Evolutionary conservation across 2,888 invertebrate genomes (phyloP).

Genomic region (Trisateles emortualis): DNA sequence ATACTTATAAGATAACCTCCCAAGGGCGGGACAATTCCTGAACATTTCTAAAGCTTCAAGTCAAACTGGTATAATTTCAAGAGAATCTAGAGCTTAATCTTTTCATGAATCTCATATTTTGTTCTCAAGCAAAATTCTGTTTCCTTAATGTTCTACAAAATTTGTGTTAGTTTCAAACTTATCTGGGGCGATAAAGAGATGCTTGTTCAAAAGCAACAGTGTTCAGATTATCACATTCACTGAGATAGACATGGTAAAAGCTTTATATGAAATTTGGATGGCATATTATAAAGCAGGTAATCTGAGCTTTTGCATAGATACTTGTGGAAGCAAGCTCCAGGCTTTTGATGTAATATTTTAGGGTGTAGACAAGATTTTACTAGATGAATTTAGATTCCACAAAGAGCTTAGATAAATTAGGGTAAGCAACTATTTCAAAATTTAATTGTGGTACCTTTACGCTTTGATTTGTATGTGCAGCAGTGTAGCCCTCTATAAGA

Average conservation of each 20-base stretch:
- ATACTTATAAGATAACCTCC: slow-evolving; percentile 42
- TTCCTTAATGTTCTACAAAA: slow-evolving; percentile 33
- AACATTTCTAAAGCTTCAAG: slow-evolving; percentile 17
- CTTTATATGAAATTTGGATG: slow-evolving; percentile 39
- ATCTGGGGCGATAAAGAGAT: slow-evolving; percentile 36
- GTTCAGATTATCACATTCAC: slow-evolving; percentile 31
- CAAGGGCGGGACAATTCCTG: slow-evolving; percentile 21
- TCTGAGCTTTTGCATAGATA: slow-evolving; percentile 15
- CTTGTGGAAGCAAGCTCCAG: neutral
- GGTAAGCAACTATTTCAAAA: no score
- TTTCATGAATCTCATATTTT: slow-evolving; percentile 23
- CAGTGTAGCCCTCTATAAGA: no score
- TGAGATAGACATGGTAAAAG: slow-evolving; percentile 23
- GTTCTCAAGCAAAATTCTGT: slow-evolving; percentile 23
- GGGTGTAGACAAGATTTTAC: no score
- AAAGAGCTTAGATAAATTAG: no score
- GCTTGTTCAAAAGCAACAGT: slow-evolving; percentile 29
- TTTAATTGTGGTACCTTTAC: no score
- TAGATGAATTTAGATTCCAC: no score
- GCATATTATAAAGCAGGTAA: slow-evolving; percentile 12
- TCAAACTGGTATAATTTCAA: slow-evolving; percentile 14
- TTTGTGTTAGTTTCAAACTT: slow-evolving; percentile 32
- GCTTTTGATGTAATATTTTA: neutral
- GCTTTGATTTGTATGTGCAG: no score
- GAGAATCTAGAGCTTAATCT: slow-evolving; percentile 20